Evolutionary conservation across 2,113 vertebrate species (phyloP), one percentile per base, ranked within the genome.

Genomic region (Todiramphus chloris): DNA sequence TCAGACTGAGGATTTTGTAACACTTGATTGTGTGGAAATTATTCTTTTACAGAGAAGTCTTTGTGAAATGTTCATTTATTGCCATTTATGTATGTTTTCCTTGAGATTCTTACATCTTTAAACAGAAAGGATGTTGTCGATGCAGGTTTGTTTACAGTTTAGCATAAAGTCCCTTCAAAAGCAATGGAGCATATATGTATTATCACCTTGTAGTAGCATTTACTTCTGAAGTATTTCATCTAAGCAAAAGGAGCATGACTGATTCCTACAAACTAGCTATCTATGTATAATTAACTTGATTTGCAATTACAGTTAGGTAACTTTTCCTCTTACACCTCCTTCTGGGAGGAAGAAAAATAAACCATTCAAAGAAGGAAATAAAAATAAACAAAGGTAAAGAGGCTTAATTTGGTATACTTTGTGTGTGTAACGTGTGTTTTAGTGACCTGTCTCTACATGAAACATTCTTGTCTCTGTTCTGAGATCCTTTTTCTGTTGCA

Each of bases 401-500:
- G 35, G 9, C n/a, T 66, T 84, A 43, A 64, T 92, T 93, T 91
- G 50, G 13, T 88, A 46, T 78, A 56, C 64, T 96, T 81, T 3
- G 1, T 67, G 43, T 74, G 55, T 92, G 66, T 70, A 37, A 66
- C 2, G 33, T 89, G 62, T 97, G 70, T 56, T 84, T 83, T 79
- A 87, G 79, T 93, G 84, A 89, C 28, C 14, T 85, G 53, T 89
- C 46, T 70, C n/a, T 94, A 82, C 53, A 51, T 76, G 25, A 92
- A 92, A 62, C 13, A 48, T 63, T 69, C 92, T 84, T 86, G 78
- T 94, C 44, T 95, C 43, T 3, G 19, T 85, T 95, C 37, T 63
- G 63, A 86, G 79, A 83, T 92, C 30, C 56, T 74, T 86, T 60
- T 95, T 88, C 69, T 78, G 79, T 70, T 93, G 46, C 85, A 92